phyloP scores from a whole-genome alignment of 2,113 vertebrate species.

The Leucopsar rothschildi region DNA sequence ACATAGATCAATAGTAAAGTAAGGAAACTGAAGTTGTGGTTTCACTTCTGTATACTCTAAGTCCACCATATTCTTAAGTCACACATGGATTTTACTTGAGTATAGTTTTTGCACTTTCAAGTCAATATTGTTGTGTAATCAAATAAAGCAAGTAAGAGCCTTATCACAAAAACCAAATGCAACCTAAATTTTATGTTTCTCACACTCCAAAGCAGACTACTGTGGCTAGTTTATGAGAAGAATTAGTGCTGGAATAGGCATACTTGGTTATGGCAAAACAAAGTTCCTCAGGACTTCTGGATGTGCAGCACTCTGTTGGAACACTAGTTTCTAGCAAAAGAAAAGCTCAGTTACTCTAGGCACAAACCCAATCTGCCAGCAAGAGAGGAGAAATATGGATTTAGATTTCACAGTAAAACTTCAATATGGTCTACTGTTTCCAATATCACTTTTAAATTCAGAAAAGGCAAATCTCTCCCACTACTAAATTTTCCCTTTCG shows the following conservation, averaged over 20 bases:
- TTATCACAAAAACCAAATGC: background rate
- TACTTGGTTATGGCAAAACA: background rate
- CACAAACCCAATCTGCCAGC: background rate
- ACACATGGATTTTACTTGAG: background rate
- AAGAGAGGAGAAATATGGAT: background rate
- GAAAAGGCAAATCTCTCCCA: background rate
- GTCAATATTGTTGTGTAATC: background rate
- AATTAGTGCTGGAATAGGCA: background rate
- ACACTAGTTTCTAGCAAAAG: background rate
- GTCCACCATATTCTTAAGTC: background rate
- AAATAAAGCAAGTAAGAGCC: background rate
- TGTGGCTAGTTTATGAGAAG: background rate
- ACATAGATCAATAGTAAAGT: background rate
- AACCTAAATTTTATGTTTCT: background rate
- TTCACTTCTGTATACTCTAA: background rate
- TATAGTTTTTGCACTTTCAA: background rate
- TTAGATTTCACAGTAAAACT: background rate
- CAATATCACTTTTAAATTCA: constrained; percentile 18
- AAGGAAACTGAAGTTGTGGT: background rate
- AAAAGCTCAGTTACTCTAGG: background rate
- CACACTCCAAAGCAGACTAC: background rate
- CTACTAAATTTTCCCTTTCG: background rate
- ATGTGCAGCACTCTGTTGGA: background rate
- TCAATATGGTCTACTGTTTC: background rate
- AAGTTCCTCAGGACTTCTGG: background rate